Conservation (phyloP, 2,888 invertebrate species). For the Phania funesta region DNA sequence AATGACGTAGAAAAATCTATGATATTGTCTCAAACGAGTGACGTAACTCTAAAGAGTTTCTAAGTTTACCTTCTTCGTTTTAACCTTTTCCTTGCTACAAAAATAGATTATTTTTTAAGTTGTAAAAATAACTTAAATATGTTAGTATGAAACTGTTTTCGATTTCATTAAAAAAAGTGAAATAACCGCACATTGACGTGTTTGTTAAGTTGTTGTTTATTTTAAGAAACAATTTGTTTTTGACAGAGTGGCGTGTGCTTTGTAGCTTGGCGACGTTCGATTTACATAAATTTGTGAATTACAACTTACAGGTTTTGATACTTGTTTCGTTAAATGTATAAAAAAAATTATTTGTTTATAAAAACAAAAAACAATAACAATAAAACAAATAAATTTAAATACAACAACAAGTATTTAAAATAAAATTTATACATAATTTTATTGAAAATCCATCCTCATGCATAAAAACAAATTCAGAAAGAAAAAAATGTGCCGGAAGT, state of each 20-base stretch:
- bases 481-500: conserved; percentile 59
- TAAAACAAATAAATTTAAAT: background rate
- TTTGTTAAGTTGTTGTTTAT: background rate
- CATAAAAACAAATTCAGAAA: conserved; percentile 14
- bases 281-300: conserved; percentile 9
- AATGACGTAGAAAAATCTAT: no score
- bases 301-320: conserved; percentile 25
- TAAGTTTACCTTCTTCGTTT: no score
- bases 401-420: conserved; percentile 5
- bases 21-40: no score
- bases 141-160: no score
- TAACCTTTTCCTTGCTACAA: no score
- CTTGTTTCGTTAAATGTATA: conserved; percentile 13
- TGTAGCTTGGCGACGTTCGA: conserved; percentile 12
- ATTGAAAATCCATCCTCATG: conserved; percentile 49
- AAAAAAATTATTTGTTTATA: background rate
- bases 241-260: conserved; percentile 28
- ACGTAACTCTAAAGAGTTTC: no score
- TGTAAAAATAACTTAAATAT: no score
- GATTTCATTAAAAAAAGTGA: conserved; percentile 37
- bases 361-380: background rate
- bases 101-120: no score
- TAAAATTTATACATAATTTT: conserved; percentile 19
- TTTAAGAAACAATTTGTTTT: no score
- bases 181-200: conserved; percentile 42